Base-by-base conservation (phyloP, 30 jellyfish, hydroid and myxozoan species). In the Rhopilema esculentum region DNA sequence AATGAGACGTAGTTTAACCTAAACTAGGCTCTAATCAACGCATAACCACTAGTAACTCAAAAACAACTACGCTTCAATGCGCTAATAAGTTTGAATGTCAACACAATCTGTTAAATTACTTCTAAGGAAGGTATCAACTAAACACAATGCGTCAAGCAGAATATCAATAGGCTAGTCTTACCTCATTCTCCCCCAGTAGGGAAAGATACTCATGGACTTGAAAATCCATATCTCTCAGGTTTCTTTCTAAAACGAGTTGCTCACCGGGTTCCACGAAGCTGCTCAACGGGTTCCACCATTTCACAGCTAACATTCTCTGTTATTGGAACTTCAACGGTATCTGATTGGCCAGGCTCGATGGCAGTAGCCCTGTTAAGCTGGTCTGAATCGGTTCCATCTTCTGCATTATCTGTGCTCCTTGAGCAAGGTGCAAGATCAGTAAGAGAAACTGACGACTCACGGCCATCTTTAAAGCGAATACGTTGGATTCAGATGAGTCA, bases 401-500 rank as follows among this genome's bases (percentile, higher is more conserved):
- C 79, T 16, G 27, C 27, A 68, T 68, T 68, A 16, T 21, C 25
- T 23, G 79, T 19, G 28, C 28, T 26, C 19, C 49, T 9, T 15
- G 79, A 52, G 27, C 49, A 68, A 52, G 79, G 88, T 2, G 77
- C 79, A 78, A 78, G 88, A 33, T 78, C 77, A 20, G 66, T 48
- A 52, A 77, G 86, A 26, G 93, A 89, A 64, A 90, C 97, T 51
- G 87, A 22, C 29, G 79, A 65, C 64, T 85, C 97, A 31, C 93
- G 78, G 27, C 97, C 97, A 91, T 85, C 93, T 21, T 66, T 65
- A 72, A 75, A 79, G 52, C 90, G 84, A 50, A 91, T 85, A 77
- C 20, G 91, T 78, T 67, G 96, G 96, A 66, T 87, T 87, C 9
- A 64, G 86, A 61, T 87, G 96, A 23, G 92, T 76, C 86, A 78